phyloP scores from a whole-genome alignment of 2,797 vertebrate genomes.

The Zalophus californianus region DNA sequence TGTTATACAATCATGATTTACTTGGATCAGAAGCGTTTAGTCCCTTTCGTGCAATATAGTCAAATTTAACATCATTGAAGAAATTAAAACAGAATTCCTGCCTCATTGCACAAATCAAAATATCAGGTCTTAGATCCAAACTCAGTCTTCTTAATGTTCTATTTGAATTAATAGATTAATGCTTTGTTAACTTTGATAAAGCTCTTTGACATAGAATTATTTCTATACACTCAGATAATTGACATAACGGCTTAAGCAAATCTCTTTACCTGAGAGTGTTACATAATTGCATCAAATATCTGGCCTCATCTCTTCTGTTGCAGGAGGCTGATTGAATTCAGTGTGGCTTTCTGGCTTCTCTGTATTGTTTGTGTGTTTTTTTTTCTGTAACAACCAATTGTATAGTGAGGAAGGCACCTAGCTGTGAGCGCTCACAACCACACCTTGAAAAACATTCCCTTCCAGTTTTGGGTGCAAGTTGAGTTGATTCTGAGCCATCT shows the following conservation, averaged over 20 bases:
- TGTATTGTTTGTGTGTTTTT: neutral
- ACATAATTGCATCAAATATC: neutral
- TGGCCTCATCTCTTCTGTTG: neutral
- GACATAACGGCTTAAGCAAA: slow-evolving; percentile 9
- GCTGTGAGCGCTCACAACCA: no score
- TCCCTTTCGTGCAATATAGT: neutral
- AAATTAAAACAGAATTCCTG: neutral
- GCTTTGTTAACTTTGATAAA: slow-evolving; percentile 21
- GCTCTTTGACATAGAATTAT: neutral
- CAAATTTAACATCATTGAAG: slow-evolving; percentile 33
- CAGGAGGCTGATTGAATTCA: neutral
- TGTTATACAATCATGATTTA: neutral
- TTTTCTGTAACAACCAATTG: neutral
- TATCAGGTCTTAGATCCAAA: neutral
- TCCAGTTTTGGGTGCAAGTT: neutral
- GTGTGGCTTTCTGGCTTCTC: neutral
- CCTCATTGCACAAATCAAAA: slow-evolving; percentile 36
- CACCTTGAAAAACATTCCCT: no score
- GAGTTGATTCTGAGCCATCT: neutral
- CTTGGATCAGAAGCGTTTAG: neutral
- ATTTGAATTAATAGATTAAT: slow-evolving; percentile 42
- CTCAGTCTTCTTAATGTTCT: neutral
- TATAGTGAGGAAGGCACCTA: neutral
- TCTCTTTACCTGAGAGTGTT: neutral
- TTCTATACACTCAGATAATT: slow-evolving; percentile 32